These are phyloP conservation scores for Spodoptera picta DNA, from an alignment of 2,888 invertebrate species.

Conservation along the genomic window DNA sequence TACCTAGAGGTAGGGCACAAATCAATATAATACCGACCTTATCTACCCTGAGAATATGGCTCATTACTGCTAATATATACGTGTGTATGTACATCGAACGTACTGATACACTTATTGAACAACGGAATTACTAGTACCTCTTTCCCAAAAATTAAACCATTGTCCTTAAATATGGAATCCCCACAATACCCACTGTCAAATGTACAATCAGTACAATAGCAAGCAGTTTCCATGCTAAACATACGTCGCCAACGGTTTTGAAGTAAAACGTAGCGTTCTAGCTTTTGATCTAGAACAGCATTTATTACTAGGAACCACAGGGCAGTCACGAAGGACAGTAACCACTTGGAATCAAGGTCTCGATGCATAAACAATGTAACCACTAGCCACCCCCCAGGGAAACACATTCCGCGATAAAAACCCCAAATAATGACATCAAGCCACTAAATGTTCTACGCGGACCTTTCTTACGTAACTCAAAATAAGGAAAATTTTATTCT, in stretches of 20 bases:
- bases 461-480: slow-evolving; percentile 7
- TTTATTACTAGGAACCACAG: slow-evolving; percentile 26
- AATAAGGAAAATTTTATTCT: slow-evolving; percentile 18
- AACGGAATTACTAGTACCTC: too few relatives aligned
- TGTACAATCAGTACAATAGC: too few relatives aligned
- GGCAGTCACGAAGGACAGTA: slow-evolving; percentile 30
- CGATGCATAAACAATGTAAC: slow-evolving; percentile 29
- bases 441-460: slow-evolving; percentile 20
- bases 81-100: slow-evolving; percentile 7
- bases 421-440: slow-evolving; percentile 34
- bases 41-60: slow-evolving; percentile 26
- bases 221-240: too few relatives aligned
- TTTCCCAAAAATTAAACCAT: too few relatives aligned
- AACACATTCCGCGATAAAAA: slow-evolving; percentile 29
- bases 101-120: background rate
- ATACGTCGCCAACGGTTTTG: too few relatives aligned
- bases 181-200: too few relatives aligned
- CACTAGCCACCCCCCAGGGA: slow-evolving; percentile 29
- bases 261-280: slow-evolving; percentile 8
- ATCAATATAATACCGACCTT: slow-evolving; percentile 41
- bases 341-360: slow-evolving; percentile 29
- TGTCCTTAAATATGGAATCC: too few relatives aligned
- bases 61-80: slow-evolving; percentile 42
- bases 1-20: slow-evolving; percentile 38
- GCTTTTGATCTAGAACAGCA: slow-evolving; percentile 24